A percentile compares a stretch with the other conserved stretches of the same genome.
phyloP scores from a whole-genome alignment of 2,797 vertebrate species.

The Mergus octosetaceus region DNA sequence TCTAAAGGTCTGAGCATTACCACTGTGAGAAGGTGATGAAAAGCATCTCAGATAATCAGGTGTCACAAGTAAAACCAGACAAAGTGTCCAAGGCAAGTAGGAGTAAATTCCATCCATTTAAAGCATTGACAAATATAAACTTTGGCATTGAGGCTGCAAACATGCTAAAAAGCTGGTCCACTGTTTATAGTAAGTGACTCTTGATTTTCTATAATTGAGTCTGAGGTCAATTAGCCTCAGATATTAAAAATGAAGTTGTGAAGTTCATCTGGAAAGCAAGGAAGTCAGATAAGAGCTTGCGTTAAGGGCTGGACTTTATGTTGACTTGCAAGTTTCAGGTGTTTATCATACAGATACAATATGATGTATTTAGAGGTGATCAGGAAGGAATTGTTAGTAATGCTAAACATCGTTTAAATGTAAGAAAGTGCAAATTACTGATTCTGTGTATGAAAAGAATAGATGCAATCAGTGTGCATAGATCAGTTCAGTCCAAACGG shows the following conservation, averaged over 20 bases:
- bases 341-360: neutral
- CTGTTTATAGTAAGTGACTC: neutral
- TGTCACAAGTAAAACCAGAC: conserved; percentile 48
- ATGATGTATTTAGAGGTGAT: neutral
- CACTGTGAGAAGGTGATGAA: conserved; percentile 35
- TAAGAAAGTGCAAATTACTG: neutral
- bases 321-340: neutral
- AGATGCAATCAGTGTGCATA: neutral
- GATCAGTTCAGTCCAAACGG: neutral
- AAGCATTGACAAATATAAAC: neutral
- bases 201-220: neutral
- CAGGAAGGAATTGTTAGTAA: neutral
- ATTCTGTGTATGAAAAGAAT: neutral
- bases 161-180: neutral
- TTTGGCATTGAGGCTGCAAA: neutral
- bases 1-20: neutral
- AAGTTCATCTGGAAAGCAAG: neutral
- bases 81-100: conserved; percentile 1
- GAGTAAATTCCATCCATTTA: conserved; percentile 50
- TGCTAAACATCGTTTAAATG: neutral
- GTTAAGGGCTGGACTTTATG: neutral
- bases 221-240: neutral
- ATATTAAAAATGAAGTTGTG: neutral
- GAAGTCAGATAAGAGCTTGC: neutral
- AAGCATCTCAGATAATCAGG: conserved; percentile 58